Base-by-base conservation (phyloP, 1,140 invertebrate species). In the Drosophila cardini region DNA sequence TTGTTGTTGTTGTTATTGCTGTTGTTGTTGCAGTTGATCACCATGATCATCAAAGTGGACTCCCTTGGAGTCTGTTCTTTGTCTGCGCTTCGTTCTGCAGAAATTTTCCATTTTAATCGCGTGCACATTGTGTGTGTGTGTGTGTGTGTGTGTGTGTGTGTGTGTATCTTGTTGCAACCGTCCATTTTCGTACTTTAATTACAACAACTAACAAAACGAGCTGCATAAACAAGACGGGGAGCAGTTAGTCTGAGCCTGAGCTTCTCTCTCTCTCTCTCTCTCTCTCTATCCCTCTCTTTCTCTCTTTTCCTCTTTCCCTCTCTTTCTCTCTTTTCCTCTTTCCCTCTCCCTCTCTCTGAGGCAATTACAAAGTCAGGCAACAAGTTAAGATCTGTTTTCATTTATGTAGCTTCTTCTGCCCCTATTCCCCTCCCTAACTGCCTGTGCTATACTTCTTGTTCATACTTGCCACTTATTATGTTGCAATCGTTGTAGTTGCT, bases 131-230 rank as follows among this genome's bases (percentile, higher is more conserved):
- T 72, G 52, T 40, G 32, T 26, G 34, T 55, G 34, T 69, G 46
- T 43, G 9, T 16, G 0, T 53, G 48, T 18, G 30, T 50, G 42
- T 34, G 26, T 50, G n/a, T 69, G 48, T 16, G 45, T 63, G 53
- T 63, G 34, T 62, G 55, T 62, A 56, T 56, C 65, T 70, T 62
- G 64, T 74, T 74, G 65, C 58, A 78, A 76, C 65, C 78, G 78
- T 82, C 61, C 75, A 86, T 87, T 86, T 79, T 76, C 71, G 82
- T 79, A 87, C 82, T 86, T 87, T 86, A 87, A 86, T 86, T 86
- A 87, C 83, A 78, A 82, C 79, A 86, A 76, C 83, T 76, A 82
- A 76, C 68, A 65, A 68, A 62, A 72, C 70, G 70, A 60, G 70
- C 63, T 72, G 63, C 70, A 68, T 60, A 46, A 68, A 80, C 68